Percentiles rank a stretch among this genome's conserved stretches.
phyloP scores from a whole-genome alignment of 37 sponge, comb jelly and placozoan genomes.

The Axinella damicornis region DNA sequence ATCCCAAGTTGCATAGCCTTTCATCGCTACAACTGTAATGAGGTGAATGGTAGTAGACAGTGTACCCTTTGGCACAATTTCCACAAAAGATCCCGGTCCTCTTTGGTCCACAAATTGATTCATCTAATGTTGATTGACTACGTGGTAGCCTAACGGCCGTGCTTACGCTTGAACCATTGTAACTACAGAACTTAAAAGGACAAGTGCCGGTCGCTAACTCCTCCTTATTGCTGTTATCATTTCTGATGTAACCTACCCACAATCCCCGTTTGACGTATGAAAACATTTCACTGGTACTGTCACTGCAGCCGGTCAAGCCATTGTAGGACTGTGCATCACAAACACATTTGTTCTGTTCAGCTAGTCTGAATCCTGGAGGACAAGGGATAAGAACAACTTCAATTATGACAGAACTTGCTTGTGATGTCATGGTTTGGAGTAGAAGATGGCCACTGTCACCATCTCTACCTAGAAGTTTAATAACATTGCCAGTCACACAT shows the following conservation, averaged over 20 bases:
- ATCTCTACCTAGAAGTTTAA: background rate
- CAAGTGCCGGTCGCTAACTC: background rate
- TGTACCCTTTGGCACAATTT: constrained; percentile 5
- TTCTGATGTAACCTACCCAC: constrained; percentile 43
- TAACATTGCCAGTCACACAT: background rate
- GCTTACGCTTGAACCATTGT: background rate
- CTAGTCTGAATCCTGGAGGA: constrained; percentile 42
- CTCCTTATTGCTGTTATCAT: background rate
- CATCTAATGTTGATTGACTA: background rate
- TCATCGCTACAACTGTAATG: constrained; percentile 1
- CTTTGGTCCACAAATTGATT: constrained; percentile 33
- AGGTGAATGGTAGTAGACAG: constrained; percentile 55
- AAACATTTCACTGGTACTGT: background rate
- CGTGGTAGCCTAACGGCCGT: constrained; percentile 5
- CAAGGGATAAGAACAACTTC: background rate
- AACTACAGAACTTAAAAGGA: background rate
- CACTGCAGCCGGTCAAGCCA: background rate
- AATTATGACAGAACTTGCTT: background rate
- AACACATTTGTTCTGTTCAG: background rate
- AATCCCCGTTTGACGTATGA: constrained; percentile 28
- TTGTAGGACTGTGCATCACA: background rate
- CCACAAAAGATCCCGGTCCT: constrained; percentile 49
- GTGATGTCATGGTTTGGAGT: background rate
- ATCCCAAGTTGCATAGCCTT: background rate
- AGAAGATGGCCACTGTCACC: background rate